Evolutionary conservation across 2,888 invertebrate species (phyloP).

Genomic region (Tricholauxania praeusta): DNA sequence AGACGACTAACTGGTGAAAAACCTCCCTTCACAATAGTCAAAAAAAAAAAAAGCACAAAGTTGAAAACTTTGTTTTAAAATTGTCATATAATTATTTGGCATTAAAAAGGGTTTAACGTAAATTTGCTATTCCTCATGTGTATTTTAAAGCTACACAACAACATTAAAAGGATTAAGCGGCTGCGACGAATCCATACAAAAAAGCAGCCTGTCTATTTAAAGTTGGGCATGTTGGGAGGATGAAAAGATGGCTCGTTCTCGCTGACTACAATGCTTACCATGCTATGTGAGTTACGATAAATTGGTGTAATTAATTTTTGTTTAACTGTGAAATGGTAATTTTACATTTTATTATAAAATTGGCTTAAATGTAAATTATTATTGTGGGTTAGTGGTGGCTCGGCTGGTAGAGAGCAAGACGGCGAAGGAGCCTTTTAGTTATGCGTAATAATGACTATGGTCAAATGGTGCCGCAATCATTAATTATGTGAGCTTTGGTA

Average conservation of each 20-base stretch:
- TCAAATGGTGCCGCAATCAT: conserved; percentile 56
- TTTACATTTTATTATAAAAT: conserved; percentile 59
- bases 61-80: conserved; percentile 13
- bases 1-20: not conserved
- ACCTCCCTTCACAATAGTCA: conserved; percentile 1
- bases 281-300: conserved; percentile 54
- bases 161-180: conserved; percentile 13
- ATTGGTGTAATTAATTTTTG: conserved; percentile 64
- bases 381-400: conserved; percentile 53
- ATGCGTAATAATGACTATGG: conserved; percentile 41
- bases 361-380: conserved; percentile 64
- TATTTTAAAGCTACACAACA: conserved; percentile 10
- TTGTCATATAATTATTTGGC: conserved; percentile 56
- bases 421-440: not conserved
- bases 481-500: conserved; percentile 54
- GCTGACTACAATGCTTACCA: not conserved
- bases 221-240: not conserved
- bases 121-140: conserved; percentile 33
- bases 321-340: conserved; percentile 62
- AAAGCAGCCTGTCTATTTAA: not conserved
- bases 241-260: not conserved
- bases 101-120: conserved; percentile 62
- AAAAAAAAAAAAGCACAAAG: conserved; percentile 41
- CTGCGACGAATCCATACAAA: not conserved
- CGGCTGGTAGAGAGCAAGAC: not conserved